Base-by-base conservation (phyloP, 2,888 invertebrate genomes). In the Nomada lathburiana region DNA sequence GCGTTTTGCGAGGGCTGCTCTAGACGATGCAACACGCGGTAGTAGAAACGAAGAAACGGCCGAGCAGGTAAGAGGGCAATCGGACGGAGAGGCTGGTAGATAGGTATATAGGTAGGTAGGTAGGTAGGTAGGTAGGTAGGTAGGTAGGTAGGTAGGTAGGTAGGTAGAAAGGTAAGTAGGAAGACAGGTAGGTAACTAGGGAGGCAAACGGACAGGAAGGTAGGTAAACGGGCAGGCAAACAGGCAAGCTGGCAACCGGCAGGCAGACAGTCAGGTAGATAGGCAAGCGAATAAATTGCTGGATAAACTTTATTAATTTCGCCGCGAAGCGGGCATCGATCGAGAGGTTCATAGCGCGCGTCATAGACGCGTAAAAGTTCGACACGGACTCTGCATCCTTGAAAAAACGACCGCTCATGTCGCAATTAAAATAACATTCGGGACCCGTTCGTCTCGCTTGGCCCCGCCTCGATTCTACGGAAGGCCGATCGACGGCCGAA, bases 171-270 rank as follows among this genome's bases (percentile, higher is more conserved):
- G 65, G 65, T 59, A 59, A 50, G 67, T 74, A 76, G 73, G 64
- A 47, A 64, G 75, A 62, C 47, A 70, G 71, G 63, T 52, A 72
- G 71, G 67, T 62, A 74, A 50, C 53, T 57, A 74, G 78, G 70
- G 52, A 81, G 59, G 76, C 55, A 82, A 71, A 68, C 62, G 65
- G 76, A 59, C 62, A 53, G 69, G 60, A 42, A 82, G 80, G 80
- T 50, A 75, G 62, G 63, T 13, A 71, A 53, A 64, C 42, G 62
- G 67, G 47, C 26, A 74, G 76, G 65, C 55, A 74, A 74, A 9
- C 26, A 52, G 69, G 53, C 11, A 64, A 65, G 71, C 47, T 64
- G 29, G 29, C 29, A 53, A 60, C 42, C 57, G 67, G 42, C 26
- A 74, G 76, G 65, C 55, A 79, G 80, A 9, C 26, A 62, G 69